Evolutionary conservation across 2,113 vertebrate genomes (phyloP).

Genomic region (Mustela nigripes): DNA sequence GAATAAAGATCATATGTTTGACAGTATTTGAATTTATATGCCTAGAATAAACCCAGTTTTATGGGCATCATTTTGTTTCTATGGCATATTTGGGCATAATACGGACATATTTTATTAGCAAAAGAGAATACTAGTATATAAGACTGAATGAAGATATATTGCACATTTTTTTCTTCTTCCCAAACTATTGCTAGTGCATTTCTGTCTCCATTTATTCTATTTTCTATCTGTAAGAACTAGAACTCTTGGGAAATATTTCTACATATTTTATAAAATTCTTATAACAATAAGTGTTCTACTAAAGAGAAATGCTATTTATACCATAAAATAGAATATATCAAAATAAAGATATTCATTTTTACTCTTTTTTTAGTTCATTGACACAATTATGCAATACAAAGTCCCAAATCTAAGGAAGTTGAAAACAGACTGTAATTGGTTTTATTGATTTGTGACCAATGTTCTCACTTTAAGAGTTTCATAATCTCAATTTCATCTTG

Average conservation of each 20-base stretch:
- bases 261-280: neutral
- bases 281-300: conserved; percentile 13
- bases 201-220: conserved; percentile 35
- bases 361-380: neutral
- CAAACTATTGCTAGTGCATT: neutral
- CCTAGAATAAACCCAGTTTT: neutral
- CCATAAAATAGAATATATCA: conserved; percentile 18
- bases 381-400: neutral
- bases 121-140: neutral
- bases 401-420: neutral
- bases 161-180: neutral
- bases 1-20: neutral
- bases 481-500: conserved; percentile 10
- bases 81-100: neutral
- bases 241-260: conserved; percentile 33
- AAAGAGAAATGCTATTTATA: neutral
- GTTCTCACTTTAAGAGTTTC: conserved; percentile 49
- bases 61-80: neutral
- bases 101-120: neutral
- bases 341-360: neutral
- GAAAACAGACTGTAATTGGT: conserved; percentile 20
- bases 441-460: conserved; percentile 55
- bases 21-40: neutral
- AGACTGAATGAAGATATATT: neutral
- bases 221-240: neutral